A percentile compares a stretch with the other conserved stretches of the same genome.
Conservation (phyloP, 2,797 vertebrate genomes). For the Rhodeus uyekii region DNA sequence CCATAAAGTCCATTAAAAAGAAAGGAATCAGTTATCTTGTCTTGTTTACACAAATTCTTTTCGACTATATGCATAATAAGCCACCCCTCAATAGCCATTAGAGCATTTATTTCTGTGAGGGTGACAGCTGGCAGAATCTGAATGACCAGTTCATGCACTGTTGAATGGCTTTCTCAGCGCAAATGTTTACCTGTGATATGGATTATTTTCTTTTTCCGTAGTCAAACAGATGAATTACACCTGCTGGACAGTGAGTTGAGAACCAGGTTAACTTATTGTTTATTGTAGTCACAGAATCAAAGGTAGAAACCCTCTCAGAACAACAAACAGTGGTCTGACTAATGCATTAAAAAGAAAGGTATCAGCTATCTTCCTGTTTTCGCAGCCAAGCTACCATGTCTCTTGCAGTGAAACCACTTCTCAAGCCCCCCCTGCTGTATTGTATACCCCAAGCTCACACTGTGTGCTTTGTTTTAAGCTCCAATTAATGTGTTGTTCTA, state of each 20-base stretch:
- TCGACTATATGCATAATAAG: background rate
- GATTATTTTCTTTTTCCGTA: background rate
- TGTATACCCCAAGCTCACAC: constrained; percentile 24
- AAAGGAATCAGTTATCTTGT: constrained; percentile 10
- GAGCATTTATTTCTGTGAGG: background rate
- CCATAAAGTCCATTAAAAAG: constrained; percentile 22
- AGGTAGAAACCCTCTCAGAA: background rate
- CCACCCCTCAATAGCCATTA: background rate
- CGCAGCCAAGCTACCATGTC: background rate
- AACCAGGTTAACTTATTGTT: background rate
- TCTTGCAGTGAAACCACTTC: background rate
- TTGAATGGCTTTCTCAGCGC: background rate
- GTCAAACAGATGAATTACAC: constrained; percentile 19
- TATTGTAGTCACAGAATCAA: constrained; percentile 1
- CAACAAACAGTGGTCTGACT: background rate
- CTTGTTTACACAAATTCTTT: constrained; percentile 6
- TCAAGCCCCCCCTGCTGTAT: background rate
- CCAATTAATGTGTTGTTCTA: constrained; percentile 18
- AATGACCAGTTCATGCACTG: constrained; percentile 4
- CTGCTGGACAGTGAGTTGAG: background rate
- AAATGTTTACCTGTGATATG: constrained; percentile 12
- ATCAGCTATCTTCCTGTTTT: constrained; percentile 18
- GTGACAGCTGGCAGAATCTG: background rate
- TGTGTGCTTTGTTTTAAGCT: constrained; percentile 26
- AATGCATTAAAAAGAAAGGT: background rate